phyloP scores from a whole-genome alignment of 1,140 invertebrate species.

The Copidosoma floridanum region DNA sequence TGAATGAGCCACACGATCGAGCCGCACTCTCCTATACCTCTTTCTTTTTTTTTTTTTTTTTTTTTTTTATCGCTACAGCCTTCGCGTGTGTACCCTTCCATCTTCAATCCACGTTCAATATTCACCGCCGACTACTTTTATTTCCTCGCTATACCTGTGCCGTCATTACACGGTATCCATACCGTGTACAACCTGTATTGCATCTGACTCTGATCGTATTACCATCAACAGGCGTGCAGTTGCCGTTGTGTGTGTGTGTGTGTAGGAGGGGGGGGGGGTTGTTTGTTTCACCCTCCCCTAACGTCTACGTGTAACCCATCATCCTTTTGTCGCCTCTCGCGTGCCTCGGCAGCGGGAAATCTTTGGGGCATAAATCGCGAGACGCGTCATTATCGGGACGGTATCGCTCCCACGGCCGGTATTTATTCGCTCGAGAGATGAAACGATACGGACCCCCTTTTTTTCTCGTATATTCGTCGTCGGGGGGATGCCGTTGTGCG shows the following conservation, averaged over 20 bases:
- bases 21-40: constrained; percentile 17
- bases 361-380: background rate
- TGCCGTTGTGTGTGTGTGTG: no score
- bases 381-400: background rate
- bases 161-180: no score
- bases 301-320: background rate
- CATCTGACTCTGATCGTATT: background rate
- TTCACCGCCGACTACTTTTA: no score
- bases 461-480: no score
- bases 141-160: no score
- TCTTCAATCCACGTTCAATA: background rate
- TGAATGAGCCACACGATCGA: constrained; percentile 34
- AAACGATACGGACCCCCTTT: no score
- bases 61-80: background rate
- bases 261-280: no score
- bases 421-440: constrained; percentile 10
- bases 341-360: no score
- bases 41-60: background rate
- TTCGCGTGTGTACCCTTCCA: background rate
- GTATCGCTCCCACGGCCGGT: background rate
- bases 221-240: background rate
- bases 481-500: no score
- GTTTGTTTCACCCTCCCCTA: background rate
- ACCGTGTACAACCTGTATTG: background rate
- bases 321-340: background rate